Conservation (phyloP, 1,140 invertebrate species). For the Temnothorax longispinosus region DNA sequence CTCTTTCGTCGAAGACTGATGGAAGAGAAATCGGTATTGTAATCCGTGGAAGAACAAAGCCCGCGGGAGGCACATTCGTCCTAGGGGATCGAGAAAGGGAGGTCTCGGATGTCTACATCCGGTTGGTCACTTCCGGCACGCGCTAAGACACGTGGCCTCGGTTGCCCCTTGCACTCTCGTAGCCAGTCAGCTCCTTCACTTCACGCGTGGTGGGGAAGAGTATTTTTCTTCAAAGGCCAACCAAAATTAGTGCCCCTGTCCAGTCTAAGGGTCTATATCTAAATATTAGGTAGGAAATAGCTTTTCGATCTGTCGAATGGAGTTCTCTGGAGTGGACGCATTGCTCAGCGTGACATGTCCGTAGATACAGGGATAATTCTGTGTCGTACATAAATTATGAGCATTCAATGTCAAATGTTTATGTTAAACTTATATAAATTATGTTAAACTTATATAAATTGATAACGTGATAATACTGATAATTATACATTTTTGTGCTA, state of each 20-base stretch:
- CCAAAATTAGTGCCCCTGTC: conserved; percentile 67
- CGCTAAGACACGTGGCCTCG: conserved; percentile 83
- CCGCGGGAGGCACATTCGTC: conserved; percentile 62
- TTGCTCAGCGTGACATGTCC: background rate
- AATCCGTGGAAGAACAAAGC: conserved; percentile 80
- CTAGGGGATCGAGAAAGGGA: conserved; percentile 69
- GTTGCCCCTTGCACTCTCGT: conserved; percentile 72
- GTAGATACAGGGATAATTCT: background rate
- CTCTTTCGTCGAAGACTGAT: conserved; percentile 44
- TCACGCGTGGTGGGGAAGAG: conserved; percentile 26
- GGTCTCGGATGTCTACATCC: conserved; percentile 85
- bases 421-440: no score
- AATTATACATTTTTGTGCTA: background rate
- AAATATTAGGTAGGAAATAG: conserved; percentile 68
- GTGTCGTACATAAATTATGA: background rate
- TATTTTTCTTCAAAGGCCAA: conserved; percentile 69
- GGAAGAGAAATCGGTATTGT: conserved; percentile 75
- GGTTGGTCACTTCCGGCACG: conserved; percentile 86
- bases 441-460: no score
- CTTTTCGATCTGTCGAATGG: conserved; percentile 49
- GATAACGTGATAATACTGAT: no score
- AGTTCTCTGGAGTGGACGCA: background rate
- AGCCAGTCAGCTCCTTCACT: conserved; percentile 62
- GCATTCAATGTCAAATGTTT: background rate
- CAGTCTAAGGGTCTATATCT: conserved; percentile 65